Evolutionary conservation across 2,797 vertebrate species (phyloP), one percentile per base, ranked within the genome.

Genomic region (Takifugu ocellatus): DNA sequence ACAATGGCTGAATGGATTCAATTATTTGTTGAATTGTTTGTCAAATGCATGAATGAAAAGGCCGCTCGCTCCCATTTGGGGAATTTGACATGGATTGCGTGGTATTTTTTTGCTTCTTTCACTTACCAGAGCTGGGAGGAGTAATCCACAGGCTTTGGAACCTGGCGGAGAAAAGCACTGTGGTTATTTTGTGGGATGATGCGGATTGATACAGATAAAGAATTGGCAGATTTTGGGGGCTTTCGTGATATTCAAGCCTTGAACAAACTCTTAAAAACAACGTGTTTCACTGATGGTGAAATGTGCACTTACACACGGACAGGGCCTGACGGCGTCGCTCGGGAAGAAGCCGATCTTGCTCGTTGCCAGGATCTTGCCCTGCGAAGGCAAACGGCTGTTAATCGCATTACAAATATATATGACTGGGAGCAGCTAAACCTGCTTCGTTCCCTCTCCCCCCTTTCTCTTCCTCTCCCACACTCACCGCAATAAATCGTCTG

Each of bases 331-430:
- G 59, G 93, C 92, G 33, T 96, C 92, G 76, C 95, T 96, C 67
- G 96, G 97, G 86, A 99, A 99, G 90, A 94, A 98, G 89, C 97
- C 97, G 87, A 93, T 90, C 78, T 94, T 95, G 86, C 92, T 93
- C 45, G 93, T 95, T 54, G 90, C 84, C 85, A 94, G 82, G 84
- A 95, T 94, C 91, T 89, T 94, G 63, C 97, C 96, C 97, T 99
- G 90, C 63, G 84, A 87, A 33, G 85, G 77, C 69, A 84, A 84
- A 53, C 47, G 56, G 61, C 73, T 80, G 76, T 89, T 83, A 87
- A 90, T 83, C 73, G 27, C 46, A 79, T 82, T 87, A 88, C 77
- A 87, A 88, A 24, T 24, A 17, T 48, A 4, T 48, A 84, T 77
- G 82, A 83, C 83, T 87, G 71, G 70, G 61, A 79, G 79, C 48